Base-by-base conservation (phyloP, 2,888 invertebrate genomes). In the Oscheius sp. region DNA sequence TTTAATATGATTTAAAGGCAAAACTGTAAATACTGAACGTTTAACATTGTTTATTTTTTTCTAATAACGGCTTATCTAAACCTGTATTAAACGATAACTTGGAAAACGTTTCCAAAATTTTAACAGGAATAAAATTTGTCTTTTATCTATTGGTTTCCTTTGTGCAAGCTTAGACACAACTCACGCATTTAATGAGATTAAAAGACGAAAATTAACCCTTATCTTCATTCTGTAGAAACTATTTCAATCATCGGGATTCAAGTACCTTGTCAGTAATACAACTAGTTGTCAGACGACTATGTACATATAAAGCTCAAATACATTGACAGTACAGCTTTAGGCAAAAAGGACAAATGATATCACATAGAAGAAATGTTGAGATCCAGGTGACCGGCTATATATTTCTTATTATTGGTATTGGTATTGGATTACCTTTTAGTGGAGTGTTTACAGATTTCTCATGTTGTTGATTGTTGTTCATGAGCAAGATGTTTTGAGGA, bases 301-400 rank as follows among this genome's bases (percentile, higher is more conserved):
- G 38, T 59, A 59, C 59, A 59, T 44, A 59, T 44, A 59, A 14
- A 14, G 33, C 54, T 30, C 22, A 20, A n/a, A 32, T 28, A 32
- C n/a, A 20, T 22, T n/a, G 38, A 24, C 32, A 26, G 9, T 22
- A 54, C 14, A 17, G 38, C 9, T 28, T 2, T 49, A 49, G 8
- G 28, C 50, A 50, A 12, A 22, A 24, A 47, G 47, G 22, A n/a
- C n/a, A n/a, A 36, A 2, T n/a, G 54, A 54, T 67, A 67, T 72
- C 67, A 72, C 63, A 72, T 50, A 44, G 72, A 59, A n/a, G 72
- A 70, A 50, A 72, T 70, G 57, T 72, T 72, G 69, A 72, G 72
- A 72, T 72, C 72, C 57, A 72, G 67, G 22, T 68, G 67, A 61
- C 69, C 66, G 45, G 69, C 72, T 72, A 67, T 22, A 71, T 59